Base-by-base conservation (phyloP, 2,888 invertebrate species). In the Rhamnusium bicolor region DNA sequence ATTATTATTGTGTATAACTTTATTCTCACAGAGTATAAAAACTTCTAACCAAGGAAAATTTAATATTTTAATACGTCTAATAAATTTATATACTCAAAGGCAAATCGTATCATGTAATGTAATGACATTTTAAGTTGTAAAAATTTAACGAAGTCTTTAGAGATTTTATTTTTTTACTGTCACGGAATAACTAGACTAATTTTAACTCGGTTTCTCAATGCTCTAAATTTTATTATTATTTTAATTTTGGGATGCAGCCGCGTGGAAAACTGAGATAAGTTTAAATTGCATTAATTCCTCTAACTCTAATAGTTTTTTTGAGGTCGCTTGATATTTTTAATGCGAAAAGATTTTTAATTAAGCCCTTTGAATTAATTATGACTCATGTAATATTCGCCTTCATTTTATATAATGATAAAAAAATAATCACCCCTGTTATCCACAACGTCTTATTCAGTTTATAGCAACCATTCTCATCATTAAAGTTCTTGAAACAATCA, bases 141-240 rank as follows among this genome's bases (percentile, higher is more conserved):
- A 65, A 67, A 67, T 56, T 18, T 67, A 67, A 56, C 65, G 65
- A 65, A 65, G 54, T 54, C 65, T 53, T 65, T 54, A 56, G 46
- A 53, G 46, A 21, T 27, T 47, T 67, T 56, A 46, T 56, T 67
- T 65, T 32, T 47, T 46, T 67, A 56, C 67, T 40, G 56, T 66
- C 67, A 46, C 29, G 53, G 29, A 65, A 65, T 65, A 53, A 65
- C 32, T 54, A 32, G 53, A 19, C 56, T 54, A 24, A 56, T 14
- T 56, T 56, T 47, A 56, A 29, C 67, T 18, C 29, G 63, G 62
- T 10, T 66, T 69, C 74, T 62, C 73, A 61, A 71, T 61, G 73
- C 74, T 72, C 62, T 79, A 78, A 81, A 78, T 81, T 82, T 81
- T 82, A 82, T 82, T 82, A 79, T 81, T 81, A 82, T 83, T 84